Evolutionary conservation across 2,888 invertebrate genomes (phyloP).

Genomic region (Drosophila macrothrix): DNA sequence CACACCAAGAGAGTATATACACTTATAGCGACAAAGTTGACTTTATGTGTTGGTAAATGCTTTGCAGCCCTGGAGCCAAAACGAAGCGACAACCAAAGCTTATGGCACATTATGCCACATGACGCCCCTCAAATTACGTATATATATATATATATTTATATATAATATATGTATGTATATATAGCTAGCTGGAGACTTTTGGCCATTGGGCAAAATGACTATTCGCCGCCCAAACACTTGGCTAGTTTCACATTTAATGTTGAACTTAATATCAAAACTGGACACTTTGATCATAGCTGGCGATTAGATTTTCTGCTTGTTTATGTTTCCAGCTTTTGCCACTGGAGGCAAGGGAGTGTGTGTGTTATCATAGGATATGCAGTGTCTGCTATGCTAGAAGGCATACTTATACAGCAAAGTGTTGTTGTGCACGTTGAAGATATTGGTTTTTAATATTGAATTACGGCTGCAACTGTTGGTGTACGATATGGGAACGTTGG

Average conservation of each 20-base stretch:
- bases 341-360: slow-evolving; percentile 23
- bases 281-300: slow-evolving; percentile 73
- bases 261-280: slow-evolving; percentile 69
- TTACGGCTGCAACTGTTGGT: slow-evolving; percentile 46
- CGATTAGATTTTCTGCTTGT: slow-evolving; percentile 71
- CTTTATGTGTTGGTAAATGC: slow-evolving; percentile 73
- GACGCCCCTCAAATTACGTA: slow-evolving; percentile 77
- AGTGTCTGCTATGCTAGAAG: slow-evolving; percentile 22
- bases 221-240: slow-evolving; percentile 60
- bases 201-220: slow-evolving; percentile 45
- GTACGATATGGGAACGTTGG: not conserved
- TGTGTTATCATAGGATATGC: slow-evolving; percentile 63
- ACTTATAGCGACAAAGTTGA: slow-evolving; percentile 55
- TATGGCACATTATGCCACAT: slow-evolving; percentile 75
- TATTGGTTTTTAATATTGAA: slow-evolving; percentile 77
- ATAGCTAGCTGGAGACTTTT: slow-evolving; percentile 22
- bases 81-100: slow-evolving; percentile 52
- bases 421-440: slow-evolving; percentile 59
- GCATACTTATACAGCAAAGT: slow-evolving; percentile 40
- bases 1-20: slow-evolving; percentile 10
- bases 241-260: slow-evolving; percentile 63
- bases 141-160: slow-evolving; percentile 6
- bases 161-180: not conserved
- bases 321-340: slow-evolving; percentile 44
- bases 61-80: slow-evolving; percentile 52